Base-by-base conservation (phyloP, 2,888 invertebrate genomes). In the Heliconius hortense region DNA sequence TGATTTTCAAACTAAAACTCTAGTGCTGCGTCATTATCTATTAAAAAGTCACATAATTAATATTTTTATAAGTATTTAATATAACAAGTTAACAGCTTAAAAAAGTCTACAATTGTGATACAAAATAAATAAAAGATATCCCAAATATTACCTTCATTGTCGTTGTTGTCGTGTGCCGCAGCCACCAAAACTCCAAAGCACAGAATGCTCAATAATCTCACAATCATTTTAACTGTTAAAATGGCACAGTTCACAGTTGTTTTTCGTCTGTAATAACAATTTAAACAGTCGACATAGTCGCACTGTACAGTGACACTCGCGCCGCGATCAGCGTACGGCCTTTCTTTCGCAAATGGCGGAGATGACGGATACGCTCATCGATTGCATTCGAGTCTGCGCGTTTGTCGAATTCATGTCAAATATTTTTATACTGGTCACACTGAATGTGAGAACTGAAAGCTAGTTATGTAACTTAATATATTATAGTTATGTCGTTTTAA, bases 351-450 rank as follows among this genome's bases (percentile, higher is more conserved):
- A 94, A 93, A 94, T 94, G 94, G 94, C 94, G 94, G 92, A 91
- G 91, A 90, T 92, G 94, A 93, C 94, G 93, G 93, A 93, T 93
- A 86, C 90, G 88, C 88, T 94, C 94, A 94, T 94, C 94, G 94
- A 94, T 94, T 94, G 89, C 87, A 85, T 85, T 87, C 86, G 85
- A 84, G 85, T 82, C 82, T 84, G 86, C 80, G 84, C 86, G 85
- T 91, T 92, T 86, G 85, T 85, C 82, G 85, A 89, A 72, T 81
- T 86, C 66, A 63, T 66, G 78, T 63, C 26, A 71, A 48, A 48
- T 76, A 78, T 78, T 72, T 81, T 78, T 68, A 28, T 28, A 59
- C 72, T 78, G 79, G 83, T 80, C 80, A 77, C 76, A 77, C 66
- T 69, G 39, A 71, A 74, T n/a, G 11, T 64, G 18, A 56, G 15